Evolutionary conservation across 2,888 invertebrate species (phyloP).

Genomic region (Melanostoma scalare): DNA sequence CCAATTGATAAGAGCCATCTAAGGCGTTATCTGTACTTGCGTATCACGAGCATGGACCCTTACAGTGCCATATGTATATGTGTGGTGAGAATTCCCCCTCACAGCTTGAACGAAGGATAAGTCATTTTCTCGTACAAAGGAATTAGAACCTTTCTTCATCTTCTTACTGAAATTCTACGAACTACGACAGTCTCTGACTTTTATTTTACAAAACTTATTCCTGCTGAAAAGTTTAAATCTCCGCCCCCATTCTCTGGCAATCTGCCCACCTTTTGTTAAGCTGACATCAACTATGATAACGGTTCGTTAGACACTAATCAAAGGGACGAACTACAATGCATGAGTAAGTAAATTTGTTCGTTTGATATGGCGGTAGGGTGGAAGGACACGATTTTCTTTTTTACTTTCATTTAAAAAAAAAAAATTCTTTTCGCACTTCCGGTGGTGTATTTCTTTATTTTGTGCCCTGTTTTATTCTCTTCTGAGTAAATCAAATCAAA

Average conservation of each 20-base stretch:
- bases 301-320: constrained; percentile 73
- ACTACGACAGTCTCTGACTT: constrained; percentile 26
- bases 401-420: constrained; percentile 12
- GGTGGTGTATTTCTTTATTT: constrained; percentile 31
- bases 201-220: constrained; percentile 18
- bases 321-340: constrained; percentile 59
- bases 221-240: constrained; percentile 53
- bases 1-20: constrained; percentile 41
- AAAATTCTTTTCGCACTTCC: constrained; percentile 67
- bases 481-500: constrained; percentile 12
- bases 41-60: constrained; percentile 32
- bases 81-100: constrained; percentile 33
- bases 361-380: constrained; percentile 27
- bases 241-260: constrained; percentile 20
- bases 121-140: constrained; percentile 34
- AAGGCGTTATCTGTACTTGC: constrained; percentile 53
- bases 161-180: constrained; percentile 36
- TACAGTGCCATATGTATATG: constrained; percentile 24
- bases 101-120: constrained; percentile 22
- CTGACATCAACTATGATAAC: constrained; percentile 62
- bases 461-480: not conserved
- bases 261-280: constrained; percentile 58
- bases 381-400: constrained; percentile 30
- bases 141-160: constrained; percentile 67
- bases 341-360: constrained; percentile 66